Evolutionary conservation across 2,797 vertebrate species (phyloP).

Genomic region (Florisuga fusca): DNA sequence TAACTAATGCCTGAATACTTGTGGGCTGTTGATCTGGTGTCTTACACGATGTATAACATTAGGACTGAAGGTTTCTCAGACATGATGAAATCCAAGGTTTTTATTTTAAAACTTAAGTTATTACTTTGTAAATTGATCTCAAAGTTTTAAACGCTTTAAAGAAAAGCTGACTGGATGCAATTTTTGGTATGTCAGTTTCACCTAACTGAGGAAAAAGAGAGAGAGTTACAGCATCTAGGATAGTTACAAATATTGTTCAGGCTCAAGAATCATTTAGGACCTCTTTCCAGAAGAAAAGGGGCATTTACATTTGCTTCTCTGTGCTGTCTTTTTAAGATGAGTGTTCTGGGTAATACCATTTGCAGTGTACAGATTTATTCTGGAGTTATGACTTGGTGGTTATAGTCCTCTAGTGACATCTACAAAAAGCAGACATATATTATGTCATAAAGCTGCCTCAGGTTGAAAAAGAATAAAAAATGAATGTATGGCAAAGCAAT

Average conservation of each 20-base stretch:
- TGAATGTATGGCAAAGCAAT: background rate
- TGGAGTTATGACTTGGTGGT: background rate
- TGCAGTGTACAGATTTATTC: background rate
- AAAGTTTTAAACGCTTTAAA: background rate
- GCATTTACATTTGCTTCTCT: background rate
- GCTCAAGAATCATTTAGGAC: background rate
- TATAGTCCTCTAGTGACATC: slow-evolving; percentile 12
- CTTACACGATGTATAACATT: background rate
- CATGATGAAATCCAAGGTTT: background rate
- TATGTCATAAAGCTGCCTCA: slow-evolving; percentile 7
- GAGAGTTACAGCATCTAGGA: background rate
- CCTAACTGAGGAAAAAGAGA: background rate
- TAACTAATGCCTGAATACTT: slow-evolving; percentile 21
- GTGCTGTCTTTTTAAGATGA: background rate
- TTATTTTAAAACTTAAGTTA: background rate
- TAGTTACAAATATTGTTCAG: background rate
- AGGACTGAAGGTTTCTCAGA: background rate
- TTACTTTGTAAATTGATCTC: background rate
- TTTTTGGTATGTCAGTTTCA: background rate
- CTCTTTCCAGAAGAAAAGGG: background rate
- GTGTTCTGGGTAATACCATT: background rate
- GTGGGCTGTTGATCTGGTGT: background rate
- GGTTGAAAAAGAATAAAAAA: background rate
- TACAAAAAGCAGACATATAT: slow-evolving; percentile 8
- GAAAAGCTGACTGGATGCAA: background rate